Percentiles rank a stretch among this genome's conserved stretches.
These are phyloP conservation scores for Chrysomallon squamiferum DNA, from an alignment of 1,140 invertebrate genomes.

Conservation along the genomic window DNA sequence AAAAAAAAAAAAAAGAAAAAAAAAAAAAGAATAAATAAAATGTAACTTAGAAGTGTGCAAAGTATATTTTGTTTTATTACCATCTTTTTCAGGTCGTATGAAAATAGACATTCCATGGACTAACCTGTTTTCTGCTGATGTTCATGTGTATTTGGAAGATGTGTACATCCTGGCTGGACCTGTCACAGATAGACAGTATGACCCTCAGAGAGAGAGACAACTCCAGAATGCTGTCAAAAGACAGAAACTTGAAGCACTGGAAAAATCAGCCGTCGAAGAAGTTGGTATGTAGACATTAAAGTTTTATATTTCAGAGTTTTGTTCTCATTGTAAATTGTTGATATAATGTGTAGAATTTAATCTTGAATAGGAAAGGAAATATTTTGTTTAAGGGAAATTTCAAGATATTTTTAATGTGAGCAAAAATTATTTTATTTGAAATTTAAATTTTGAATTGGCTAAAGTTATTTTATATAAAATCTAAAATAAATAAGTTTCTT, in stretches of 20 bases:
- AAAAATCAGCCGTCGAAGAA: conserved; percentile 31
- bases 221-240: conserved; percentile 77
- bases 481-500: no score
- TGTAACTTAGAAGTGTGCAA: no score
- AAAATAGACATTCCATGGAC: conserved; percentile 81
- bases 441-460: no score
- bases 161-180: conserved; percentile 79
- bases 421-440: no score
- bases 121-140: conserved; percentile 74
- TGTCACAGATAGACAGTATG: conserved; percentile 72
- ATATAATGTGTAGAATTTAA: no score
- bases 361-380: no score
- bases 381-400: no score
- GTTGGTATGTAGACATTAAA: conserved; percentile 37
- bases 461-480: no score
- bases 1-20: no score
- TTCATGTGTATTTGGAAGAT: conserved; percentile 71
- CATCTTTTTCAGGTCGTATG: conserved; percentile 66
- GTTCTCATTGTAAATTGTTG: not conserved
- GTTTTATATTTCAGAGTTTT: not conserved
- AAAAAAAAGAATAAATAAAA: no score
- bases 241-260: conserved; percentile 69
- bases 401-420: no score
- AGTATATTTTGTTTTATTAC: no score
- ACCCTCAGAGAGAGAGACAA: conserved; percentile 77